These are phyloP conservation scores for Beaufortia kweichowensis DNA, from an alignment of 2,113 vertebrate genomes.

Conservation along the genomic window DNA sequence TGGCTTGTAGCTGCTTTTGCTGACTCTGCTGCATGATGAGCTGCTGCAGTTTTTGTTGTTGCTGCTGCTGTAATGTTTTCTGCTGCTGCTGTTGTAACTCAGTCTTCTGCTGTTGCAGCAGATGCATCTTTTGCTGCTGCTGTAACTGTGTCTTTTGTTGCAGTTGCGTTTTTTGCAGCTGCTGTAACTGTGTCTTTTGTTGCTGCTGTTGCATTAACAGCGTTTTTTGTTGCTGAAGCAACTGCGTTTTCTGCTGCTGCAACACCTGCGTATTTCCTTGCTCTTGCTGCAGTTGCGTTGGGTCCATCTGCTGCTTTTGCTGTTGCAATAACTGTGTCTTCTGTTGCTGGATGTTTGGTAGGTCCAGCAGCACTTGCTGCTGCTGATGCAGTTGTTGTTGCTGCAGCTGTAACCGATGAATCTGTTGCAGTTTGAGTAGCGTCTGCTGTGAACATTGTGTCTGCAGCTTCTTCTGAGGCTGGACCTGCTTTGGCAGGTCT, in stretches of 20 bases:
- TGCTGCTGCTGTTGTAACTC: slow-evolving; percentile 48
- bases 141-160: slow-evolving; percentile 29
- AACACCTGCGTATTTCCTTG: slow-evolving; percentile 54
- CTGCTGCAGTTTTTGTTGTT: slow-evolving; percentile 57
- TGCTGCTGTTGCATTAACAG: slow-evolving; percentile 22
- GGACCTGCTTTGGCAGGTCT: slow-evolving; percentile 56
- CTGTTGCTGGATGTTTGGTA: slow-evolving; percentile 52
- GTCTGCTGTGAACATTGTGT: slow-evolving; percentile 74
- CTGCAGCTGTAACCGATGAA: slow-evolving; percentile 68
- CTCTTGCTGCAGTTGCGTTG: slow-evolving; percentile 55
- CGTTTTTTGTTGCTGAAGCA: slow-evolving; percentile 44
- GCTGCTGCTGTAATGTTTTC: slow-evolving; percentile 42
- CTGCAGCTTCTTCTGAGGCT: slow-evolving; percentile 57
- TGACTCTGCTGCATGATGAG: slow-evolving; percentile 49
- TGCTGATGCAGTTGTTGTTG: slow-evolving; percentile 62
- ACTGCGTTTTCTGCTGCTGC: slow-evolving; percentile 40
- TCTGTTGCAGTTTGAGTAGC: slow-evolving; percentile 71
- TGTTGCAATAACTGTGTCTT: slow-evolving; percentile 48
- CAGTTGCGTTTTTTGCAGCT: slow-evolving; percentile 37
- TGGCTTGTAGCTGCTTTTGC: slow-evolving; percentile 53
- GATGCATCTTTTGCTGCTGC: slow-evolving; percentile 50
- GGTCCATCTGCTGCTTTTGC: slow-evolving; percentile 21
- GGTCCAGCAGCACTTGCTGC: slow-evolving; percentile 50
- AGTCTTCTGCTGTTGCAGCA: slow-evolving; percentile 56
- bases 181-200: slow-evolving; percentile 26